Evolutionary conservation across 1,140 invertebrate species (phyloP).

Genomic region (Drosophila kohkoa): DNA sequence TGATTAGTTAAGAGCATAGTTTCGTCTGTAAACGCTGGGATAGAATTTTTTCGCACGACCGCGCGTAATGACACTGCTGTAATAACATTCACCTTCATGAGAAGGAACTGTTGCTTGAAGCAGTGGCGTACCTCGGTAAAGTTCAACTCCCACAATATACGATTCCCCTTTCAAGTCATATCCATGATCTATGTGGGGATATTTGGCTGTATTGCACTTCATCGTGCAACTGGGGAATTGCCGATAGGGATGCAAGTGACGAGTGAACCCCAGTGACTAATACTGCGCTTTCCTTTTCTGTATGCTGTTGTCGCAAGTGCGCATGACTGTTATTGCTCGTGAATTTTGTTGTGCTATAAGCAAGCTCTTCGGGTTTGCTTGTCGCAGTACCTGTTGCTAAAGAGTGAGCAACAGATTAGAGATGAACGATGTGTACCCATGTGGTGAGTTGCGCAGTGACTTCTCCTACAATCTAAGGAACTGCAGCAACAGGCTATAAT

Average conservation of each 20-base stretch:
- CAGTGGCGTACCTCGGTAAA: slow-evolving; percentile 14
- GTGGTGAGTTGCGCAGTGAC: slow-evolving; percentile 46
- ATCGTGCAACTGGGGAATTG: slow-evolving; percentile 32
- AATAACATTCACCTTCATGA: slow-evolving; percentile 19
- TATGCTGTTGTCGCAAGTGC: background rate
- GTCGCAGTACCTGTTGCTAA: slow-evolving; percentile 77
- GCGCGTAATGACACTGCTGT: slow-evolving; percentile 13
- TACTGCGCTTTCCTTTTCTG: background rate
- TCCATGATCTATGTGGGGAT: slow-evolving; percentile 15
- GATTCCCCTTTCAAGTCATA: slow-evolving; percentile 14
- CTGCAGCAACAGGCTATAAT: slow-evolving; percentile 65
- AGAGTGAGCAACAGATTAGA: slow-evolving; percentile 82
- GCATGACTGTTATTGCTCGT: slow-evolving; percentile 11
- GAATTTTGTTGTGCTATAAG: background rate
- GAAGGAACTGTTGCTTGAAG: background rate
- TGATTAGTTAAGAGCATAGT: background rate
- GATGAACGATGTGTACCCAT: slow-evolving; percentile 25
- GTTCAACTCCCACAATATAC: background rate
- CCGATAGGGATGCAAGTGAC: slow-evolving; percentile 9
- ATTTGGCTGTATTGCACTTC: background rate
- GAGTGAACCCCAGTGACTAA: slow-evolving; percentile 10
- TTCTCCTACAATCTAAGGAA: slow-evolving; percentile 13
- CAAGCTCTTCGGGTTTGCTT: slow-evolving; percentile 11
- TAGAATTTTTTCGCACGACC: slow-evolving; percentile 18
- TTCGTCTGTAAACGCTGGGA: slow-evolving; percentile 2